phyloP scores from a whole-genome alignment of 2,888 invertebrate species.

The Bimastos eiseni region DNA sequence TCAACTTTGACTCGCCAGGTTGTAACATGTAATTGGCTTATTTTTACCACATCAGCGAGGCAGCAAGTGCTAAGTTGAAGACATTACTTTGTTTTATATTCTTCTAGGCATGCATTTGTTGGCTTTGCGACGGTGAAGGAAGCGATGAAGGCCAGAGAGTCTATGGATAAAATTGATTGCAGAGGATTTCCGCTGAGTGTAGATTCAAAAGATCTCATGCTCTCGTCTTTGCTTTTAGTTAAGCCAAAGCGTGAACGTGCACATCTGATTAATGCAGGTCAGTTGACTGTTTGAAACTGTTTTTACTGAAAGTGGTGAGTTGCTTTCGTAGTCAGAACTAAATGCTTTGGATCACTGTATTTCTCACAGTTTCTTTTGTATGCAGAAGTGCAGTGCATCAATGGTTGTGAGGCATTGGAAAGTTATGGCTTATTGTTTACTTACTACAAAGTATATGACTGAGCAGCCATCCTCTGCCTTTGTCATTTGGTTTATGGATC shows the following conservation, averaged over 20 bases:
- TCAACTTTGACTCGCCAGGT: not conserved
- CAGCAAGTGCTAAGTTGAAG: not conserved
- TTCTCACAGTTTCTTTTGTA: not conserved
- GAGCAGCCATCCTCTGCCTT: not conserved
- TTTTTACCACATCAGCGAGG: not conserved
- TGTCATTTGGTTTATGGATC: not conserved
- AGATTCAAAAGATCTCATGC: not conserved
- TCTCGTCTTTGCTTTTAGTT: not conserved
- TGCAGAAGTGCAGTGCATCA: not conserved
- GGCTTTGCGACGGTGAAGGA: not conserved
- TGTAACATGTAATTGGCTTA: not conserved
- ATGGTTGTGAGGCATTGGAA: not conserved
- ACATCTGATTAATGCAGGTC: not conserved
- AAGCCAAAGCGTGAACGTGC: not conserved
- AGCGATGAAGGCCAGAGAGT: not conserved
- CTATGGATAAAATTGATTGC: not conserved
- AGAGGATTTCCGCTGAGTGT: not conserved
- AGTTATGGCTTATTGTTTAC: not conserved
- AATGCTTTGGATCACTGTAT: too few relatives aligned
- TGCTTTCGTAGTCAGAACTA: not conserved
- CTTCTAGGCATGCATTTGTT: not conserved
- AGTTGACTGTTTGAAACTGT: not conserved
- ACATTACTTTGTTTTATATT: not conserved
- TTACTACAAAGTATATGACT: not conserved
- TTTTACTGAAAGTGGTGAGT: not conserved